phyloP scores from a whole-genome alignment of 2,797 vertebrate genomes.

The Cebuella pygmaea region DNA sequence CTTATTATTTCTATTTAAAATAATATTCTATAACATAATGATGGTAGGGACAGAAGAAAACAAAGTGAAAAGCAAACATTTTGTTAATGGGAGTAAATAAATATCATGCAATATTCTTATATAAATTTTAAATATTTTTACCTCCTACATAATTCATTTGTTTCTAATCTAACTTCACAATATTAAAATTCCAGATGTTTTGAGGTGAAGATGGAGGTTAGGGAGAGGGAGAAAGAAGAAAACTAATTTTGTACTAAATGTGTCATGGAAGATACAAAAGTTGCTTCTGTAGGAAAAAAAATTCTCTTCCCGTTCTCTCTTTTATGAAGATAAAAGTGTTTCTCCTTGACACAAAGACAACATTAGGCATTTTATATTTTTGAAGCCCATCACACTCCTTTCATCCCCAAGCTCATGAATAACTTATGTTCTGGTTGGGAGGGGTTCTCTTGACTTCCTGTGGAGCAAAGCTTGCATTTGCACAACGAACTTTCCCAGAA shows the following conservation, averaged over 20 bases:
- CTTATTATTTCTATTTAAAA: neutral
- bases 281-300: neutral
- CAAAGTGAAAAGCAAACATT: neutral
- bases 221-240: neutral
- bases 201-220: neutral
- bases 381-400: conserved; percentile 56
- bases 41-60: neutral
- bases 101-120: neutral
- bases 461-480: conserved; percentile 19
- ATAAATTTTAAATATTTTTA: neutral
- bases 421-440: conserved; percentile 24
- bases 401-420: conserved; percentile 70
- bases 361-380: conserved; percentile 70
- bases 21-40: neutral
- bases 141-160: neutral
- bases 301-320: conserved; percentile 61
- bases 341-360: conserved; percentile 69
- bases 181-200: neutral
- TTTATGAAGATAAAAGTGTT: conserved; percentile 76
- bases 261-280: conserved; percentile 54
- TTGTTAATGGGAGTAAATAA: neutral
- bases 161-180: neutral
- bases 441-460: neutral
- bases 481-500: neutral
- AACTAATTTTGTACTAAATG: conserved; percentile 44